Conservation (phyloP, 2,113 vertebrate genomes). For the Sakesphorus luctuosus region DNA sequence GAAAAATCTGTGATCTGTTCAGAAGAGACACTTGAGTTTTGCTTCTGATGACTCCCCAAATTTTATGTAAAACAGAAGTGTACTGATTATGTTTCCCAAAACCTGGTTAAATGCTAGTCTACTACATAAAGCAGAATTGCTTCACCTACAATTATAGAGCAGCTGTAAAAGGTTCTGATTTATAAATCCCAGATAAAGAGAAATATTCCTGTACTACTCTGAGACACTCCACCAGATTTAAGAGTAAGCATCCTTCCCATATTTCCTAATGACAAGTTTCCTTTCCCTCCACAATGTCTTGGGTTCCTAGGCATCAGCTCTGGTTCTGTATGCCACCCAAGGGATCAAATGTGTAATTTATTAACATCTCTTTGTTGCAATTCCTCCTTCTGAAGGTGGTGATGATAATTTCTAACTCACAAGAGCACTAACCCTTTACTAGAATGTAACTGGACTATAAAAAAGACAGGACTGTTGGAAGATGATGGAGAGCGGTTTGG, state of each 20-base stretch:
- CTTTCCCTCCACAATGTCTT: neutral
- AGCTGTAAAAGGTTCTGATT: neutral
- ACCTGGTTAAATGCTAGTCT: neutral
- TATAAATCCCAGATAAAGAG: neutral
- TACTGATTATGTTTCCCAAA: neutral
- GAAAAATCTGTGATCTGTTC: neutral
- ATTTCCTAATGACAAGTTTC: neutral
- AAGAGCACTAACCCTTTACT: neutral
- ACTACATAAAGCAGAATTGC: neutral
- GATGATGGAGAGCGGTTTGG: no score
- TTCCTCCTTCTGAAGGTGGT: neutral
- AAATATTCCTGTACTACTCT: neutral
- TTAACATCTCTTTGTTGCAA: neutral
- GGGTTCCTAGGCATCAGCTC: neutral
- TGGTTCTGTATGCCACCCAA: neutral
- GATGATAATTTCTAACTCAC: neutral
- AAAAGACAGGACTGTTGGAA: no score
- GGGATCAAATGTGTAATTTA: neutral
- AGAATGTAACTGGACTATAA: neutral
- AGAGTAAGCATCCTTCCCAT: neutral
- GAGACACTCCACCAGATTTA: neutral
- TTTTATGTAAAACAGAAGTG: neutral
- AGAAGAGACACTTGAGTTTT: neutral
- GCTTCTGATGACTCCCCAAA: neutral
- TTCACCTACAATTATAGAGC: neutral